phyloP scores from a whole-genome alignment of 2,797 vertebrate genomes.

The Morus bassanus region DNA sequence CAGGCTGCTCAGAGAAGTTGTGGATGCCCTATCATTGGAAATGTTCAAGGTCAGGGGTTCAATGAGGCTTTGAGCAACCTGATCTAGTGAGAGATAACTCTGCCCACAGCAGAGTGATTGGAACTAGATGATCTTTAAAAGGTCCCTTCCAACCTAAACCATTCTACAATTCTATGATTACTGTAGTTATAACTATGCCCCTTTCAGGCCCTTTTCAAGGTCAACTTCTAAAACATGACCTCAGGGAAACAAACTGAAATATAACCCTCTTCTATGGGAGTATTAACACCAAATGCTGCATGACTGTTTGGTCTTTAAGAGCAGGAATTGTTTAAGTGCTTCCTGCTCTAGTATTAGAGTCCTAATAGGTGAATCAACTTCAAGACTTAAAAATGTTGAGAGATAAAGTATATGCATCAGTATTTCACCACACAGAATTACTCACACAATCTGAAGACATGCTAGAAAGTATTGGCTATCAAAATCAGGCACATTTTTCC shows the following conservation, averaged over 20 bases:
- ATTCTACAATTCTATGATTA: neutral
- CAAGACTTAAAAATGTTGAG: neutral
- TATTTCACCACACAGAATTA: neutral
- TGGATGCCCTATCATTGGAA: neutral
- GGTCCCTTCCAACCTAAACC: neutral
- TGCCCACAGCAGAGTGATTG: neutral
- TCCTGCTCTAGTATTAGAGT: neutral
- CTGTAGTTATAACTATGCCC: neutral
- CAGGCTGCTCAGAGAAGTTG: too few relatives aligned
- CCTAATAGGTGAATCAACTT: neutral
- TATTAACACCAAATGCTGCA: neutral
- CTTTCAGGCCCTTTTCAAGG: neutral
- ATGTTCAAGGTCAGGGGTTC: neutral
- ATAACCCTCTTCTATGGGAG: neutral
- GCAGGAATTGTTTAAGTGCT: neutral
- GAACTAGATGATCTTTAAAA: neutral
- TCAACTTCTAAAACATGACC: neutral
- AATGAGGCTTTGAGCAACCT: neutral
- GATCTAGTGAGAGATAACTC: neutral
- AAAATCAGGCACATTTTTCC: neutral
- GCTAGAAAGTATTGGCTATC: neutral
- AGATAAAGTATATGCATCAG: neutral
- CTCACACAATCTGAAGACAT: neutral
- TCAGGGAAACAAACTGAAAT: neutral
- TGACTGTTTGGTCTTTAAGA: neutral